Evolutionary conservation across 2,797 vertebrate species (phyloP), one percentile per base, ranked within the genome.

Genomic region (Phalanger gymnotis): DNA sequence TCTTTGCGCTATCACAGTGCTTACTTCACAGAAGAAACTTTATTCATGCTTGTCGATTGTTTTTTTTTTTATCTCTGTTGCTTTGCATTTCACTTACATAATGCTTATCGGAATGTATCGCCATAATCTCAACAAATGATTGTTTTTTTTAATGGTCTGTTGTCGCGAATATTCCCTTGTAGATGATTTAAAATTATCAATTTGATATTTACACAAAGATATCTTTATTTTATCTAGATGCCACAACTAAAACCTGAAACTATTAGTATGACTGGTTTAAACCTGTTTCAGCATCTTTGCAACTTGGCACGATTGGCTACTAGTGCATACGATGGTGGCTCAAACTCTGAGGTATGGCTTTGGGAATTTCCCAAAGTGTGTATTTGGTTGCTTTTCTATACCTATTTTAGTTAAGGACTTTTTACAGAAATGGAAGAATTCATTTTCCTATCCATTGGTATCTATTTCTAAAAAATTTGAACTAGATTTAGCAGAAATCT

Each of bases 221-320:
- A 14, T 19, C 12, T 95, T 96, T 57, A 4, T 97, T 97, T 97
- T 94, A 58, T 96, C 94, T 98, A 99, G 99, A 99, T 99, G 99
- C 99, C 99, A 13, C 99, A 99, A 97, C 98, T 99, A 90, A 99
- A 99, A 98, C 99, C 99, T 5, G 99, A 99, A 99, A 99, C 99
- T 0, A 99, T 99, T 98, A 99, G 99, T 96, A 99, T 99, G 99
- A 99, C 99, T 0, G 99, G 99, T 55, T 99, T 99, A 90, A 99
- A 99, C 98, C 99, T 99, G 61, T 99, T 99, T 97, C 99, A 99
- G 96, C 99, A 99, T 98, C 98, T 99, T 34, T 99, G 99, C 98
- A 99, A 99, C 97, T 98, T 99, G 98, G 99, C 99, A 91, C 99
- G 99, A 2, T 98, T 99, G 96, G 99, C 99, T 96, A 99, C 99